Evolutionary conservation across 30 jellyfish, hydroid and myxozoan genomes (phyloP).

Genomic region (Pseudorhiza aurosa): DNA sequence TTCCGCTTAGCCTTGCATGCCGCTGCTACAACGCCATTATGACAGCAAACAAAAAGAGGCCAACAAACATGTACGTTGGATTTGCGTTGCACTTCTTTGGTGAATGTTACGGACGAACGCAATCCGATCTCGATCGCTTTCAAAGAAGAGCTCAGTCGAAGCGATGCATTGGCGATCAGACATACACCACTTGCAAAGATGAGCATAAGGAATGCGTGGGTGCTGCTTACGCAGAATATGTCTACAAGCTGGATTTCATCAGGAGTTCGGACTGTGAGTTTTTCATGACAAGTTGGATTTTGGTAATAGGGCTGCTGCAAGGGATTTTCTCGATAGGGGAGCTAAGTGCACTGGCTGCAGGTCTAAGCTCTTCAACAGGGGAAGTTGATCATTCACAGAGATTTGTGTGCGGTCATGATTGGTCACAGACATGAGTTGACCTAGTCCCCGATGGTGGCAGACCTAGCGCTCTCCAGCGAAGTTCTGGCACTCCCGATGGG

Average conservation of each 20-base stretch:
- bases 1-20: slow-evolving; percentile 32
- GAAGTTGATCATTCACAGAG: too few species aligned
- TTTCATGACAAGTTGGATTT: too few species aligned
- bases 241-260: neutral
- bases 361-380: too few species aligned
- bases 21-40: neutral
- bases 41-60: neutral
- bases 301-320: too few species aligned
- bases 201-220: slow-evolving; percentile 10
- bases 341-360: too few species aligned
- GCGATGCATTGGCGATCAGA: slow-evolving; percentile 14
- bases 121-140: slow-evolving; percentile 7
- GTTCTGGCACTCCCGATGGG: too few species aligned
- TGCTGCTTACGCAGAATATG: slow-evolving; percentile 8
- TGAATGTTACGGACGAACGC: slow-evolving; percentile 28
- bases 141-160: neutral
- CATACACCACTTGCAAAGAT: neutral
- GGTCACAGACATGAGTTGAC: too few species aligned
- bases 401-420: too few species aligned
- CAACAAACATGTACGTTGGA: slow-evolving; percentile 19
- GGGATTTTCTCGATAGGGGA: too few species aligned
- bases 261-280: too few species aligned
- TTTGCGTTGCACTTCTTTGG: slow-evolving; percentile 49
- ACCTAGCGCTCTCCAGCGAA: too few species aligned
- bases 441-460: too few species aligned